phyloP scores from a whole-genome alignment of 1,140 invertebrate genomes.

The Helicorthomorpha holstii region DNA sequence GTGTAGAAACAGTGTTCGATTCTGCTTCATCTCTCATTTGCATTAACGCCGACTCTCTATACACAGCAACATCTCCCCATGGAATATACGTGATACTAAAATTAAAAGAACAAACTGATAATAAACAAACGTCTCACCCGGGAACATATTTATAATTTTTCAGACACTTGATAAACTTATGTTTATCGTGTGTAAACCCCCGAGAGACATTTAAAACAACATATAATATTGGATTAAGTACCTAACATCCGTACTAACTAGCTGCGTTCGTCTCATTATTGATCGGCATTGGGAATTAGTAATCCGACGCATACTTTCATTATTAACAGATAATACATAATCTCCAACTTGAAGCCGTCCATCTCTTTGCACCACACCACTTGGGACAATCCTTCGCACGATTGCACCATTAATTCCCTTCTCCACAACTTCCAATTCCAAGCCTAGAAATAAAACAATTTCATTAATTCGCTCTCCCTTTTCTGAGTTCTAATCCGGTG shows the following conservation, averaged over 20 bases:
- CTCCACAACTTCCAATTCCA: constrained; percentile 37
- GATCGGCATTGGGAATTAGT: constrained; percentile 43
- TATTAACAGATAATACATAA: constrained; percentile 37
- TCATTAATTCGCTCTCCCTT: no score
- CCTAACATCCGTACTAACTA: constrained; percentile 35
- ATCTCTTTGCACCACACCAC: constrained; percentile 38
- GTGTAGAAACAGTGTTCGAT: constrained; percentile 8
- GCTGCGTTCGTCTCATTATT: constrained; percentile 39
- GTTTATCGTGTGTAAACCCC: neutral
- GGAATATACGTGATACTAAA: constrained; percentile 37
- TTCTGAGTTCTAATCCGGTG: no score
- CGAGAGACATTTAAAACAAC: neutral
- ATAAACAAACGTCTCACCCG: no score
- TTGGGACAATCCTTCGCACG: constrained; percentile 33
- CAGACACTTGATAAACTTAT: no score
- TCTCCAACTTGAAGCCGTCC: constrained; percentile 35
- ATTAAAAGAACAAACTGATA: no score
- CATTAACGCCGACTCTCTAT: constrained; percentile 24
- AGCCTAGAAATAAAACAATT: constrained; percentile 26
- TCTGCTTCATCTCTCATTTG: constrained; percentile 17
- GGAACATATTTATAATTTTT: no score
- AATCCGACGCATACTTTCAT: constrained; percentile 41
- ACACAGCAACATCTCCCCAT: constrained; percentile 30
- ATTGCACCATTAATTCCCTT: constrained; percentile 45
- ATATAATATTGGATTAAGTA: constrained; percentile 16